Percentiles rank a stretch among this genome's conserved stretches.
These are phyloP conservation scores for Noctua janthina DNA, from an alignment of 2,888 invertebrate genomes.

Conservation along the genomic window DNA sequence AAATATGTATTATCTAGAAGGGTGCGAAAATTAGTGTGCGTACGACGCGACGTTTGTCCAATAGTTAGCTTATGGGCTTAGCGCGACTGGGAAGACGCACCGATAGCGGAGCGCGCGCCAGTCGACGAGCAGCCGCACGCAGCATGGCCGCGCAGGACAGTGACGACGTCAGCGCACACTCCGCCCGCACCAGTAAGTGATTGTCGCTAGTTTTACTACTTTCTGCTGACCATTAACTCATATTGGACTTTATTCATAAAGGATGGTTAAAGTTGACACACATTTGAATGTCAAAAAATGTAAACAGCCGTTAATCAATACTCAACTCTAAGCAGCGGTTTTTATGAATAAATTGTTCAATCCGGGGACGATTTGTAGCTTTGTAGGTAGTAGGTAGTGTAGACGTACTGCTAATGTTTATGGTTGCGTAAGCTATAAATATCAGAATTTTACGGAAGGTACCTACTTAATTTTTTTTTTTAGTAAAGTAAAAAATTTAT, in stretches of 20 bases:
- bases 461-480: background rate
- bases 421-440: background rate
- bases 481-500: background rate
- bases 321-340: background rate
- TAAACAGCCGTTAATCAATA: background rate
- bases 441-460: background rate
- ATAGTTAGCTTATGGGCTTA: conserved; percentile 5
- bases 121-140: background rate
- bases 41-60: conserved; percentile 35
- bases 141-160: conserved; percentile 17
- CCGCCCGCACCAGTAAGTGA: background rate
- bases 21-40: conserved; percentile 68
- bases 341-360: background rate
- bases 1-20: conserved; percentile 40
- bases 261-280: background rate
- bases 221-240: background rate
- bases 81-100: background rate
- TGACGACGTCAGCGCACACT: background rate
- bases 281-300: background rate
- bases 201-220: background rate
- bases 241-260: background rate
- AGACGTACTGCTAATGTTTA: background rate
- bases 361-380: too few relatives aligned
- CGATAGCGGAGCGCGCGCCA: background rate
- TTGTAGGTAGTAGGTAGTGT: background rate